Percentiles rank a stretch among this genome's conserved stretches.
These are phyloP conservation scores for Aurelia coerulea DNA, from an alignment of 30 jellyfish, hydroid and myxozoan genomes.

Conservation along the genomic window DNA sequence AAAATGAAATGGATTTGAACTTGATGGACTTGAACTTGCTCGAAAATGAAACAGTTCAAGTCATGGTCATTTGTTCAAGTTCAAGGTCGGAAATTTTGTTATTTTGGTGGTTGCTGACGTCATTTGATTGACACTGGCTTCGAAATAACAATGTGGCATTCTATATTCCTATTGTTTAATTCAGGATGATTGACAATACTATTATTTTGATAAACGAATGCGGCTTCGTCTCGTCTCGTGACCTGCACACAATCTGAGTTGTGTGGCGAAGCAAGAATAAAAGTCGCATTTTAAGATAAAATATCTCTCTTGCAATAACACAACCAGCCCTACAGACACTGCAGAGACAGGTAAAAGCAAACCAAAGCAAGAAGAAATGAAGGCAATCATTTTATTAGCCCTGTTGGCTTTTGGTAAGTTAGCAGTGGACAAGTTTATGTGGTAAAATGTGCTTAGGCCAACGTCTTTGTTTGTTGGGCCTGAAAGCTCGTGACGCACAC, in stretches of 20 bases:
- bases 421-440: background rate
- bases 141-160: background rate
- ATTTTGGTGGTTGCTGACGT: background rate
- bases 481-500: too few relatives aligned
- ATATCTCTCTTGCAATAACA: too few relatives aligned
- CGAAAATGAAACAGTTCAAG: too few relatives aligned
- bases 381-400: constrained; percentile 13
- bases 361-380: constrained; percentile 12
- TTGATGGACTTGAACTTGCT: too few relatives aligned
- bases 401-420: constrained; percentile 48
- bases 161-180: background rate
- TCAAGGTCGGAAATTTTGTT: background rate
- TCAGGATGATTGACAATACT: constrained; percentile 46
- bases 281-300: too few relatives aligned
- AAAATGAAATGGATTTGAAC: too few relatives aligned
- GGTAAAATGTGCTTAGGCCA: background rate
- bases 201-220: background rate
- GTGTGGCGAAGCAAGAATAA: background rate
- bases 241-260: constrained; percentile 35
- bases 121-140: constrained; percentile 20
- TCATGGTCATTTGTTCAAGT: too few relatives aligned
- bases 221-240: constrained; percentile 59
- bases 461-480: too few relatives aligned
- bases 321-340: background rate
- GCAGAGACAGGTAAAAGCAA: background rate